Evolutionary conservation across 2,888 invertebrate genomes (phyloP).

Genomic region (Drosophila eohydei): DNA sequence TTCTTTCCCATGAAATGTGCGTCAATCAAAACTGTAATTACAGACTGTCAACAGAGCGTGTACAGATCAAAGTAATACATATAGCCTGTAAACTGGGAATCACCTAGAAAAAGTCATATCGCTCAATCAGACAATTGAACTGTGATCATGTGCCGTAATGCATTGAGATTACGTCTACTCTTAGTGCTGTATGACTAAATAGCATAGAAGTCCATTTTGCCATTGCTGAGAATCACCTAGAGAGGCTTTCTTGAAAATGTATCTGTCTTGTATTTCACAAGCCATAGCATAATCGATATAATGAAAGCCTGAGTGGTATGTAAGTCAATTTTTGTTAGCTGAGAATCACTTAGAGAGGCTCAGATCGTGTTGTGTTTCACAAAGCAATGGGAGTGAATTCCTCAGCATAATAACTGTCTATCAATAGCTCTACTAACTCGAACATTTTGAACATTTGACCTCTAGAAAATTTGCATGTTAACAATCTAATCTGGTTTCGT

Average conservation of each 20-base stretch:
- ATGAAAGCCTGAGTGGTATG: not conserved
- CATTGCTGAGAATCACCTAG: not conserved
- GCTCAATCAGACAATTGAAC: not conserved
- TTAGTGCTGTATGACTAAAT: too few relatives aligned
- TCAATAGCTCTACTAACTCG: not conserved
- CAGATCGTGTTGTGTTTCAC: not conserved
- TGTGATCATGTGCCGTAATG: not conserved
- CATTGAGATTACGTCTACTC: not conserved
- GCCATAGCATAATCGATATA: not conserved
- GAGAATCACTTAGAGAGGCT: not conserved
- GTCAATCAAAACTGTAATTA: not conserved
- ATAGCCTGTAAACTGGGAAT: not conserved
- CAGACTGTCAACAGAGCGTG: not conserved
- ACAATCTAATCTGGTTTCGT: not conserved
- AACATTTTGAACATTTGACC: not conserved
- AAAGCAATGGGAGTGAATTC: not conserved
- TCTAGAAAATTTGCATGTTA: not conserved
- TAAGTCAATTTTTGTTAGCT: not conserved
- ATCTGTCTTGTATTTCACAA: too few relatives aligned
- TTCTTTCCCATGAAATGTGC: not conserved
- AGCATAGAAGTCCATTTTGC: not conserved
- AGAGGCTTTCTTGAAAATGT: too few relatives aligned
- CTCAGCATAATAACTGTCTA: too few relatives aligned
- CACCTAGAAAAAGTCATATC: not conserved
- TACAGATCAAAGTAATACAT: not conserved